Evolutionary conservation across 1,140 invertebrate genomes (phyloP).

Genomic region (Ladona fulva): DNA sequence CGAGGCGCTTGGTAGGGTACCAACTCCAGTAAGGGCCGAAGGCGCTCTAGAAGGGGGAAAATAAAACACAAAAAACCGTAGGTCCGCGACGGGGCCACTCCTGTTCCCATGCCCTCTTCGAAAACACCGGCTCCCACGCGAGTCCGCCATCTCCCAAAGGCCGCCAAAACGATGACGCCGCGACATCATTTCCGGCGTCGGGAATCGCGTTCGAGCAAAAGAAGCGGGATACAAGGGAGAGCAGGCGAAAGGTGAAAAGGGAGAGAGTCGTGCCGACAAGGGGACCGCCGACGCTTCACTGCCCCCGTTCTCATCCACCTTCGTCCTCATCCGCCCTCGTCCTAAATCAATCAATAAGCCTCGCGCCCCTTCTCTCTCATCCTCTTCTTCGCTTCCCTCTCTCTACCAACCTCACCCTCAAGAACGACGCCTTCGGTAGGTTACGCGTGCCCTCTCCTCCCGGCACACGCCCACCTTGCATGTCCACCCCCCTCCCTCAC

Average conservation of each 20-base stretch:
- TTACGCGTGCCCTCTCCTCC: too few species aligned
- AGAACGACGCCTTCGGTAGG: too few species aligned
- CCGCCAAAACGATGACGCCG: background rate
- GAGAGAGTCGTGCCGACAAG: background rate
- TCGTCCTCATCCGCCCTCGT: background rate
- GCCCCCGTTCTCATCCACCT: background rate
- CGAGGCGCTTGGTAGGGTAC: background rate
- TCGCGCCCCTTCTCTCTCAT: background rate
- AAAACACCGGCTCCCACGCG: background rate
- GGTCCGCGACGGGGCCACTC: background rate
- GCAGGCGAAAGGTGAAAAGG: background rate
- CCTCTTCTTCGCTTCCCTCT: too few species aligned
- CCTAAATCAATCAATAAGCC: background rate
- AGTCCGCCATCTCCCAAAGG: background rate
- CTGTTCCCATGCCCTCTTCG: background rate
- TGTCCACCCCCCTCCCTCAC: too few species aligned
- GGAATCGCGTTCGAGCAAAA: background rate
- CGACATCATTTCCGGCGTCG: background rate
- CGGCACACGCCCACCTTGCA: too few species aligned
- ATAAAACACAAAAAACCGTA: too few species aligned
- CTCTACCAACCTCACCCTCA: too few species aligned
- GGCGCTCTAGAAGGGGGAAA: too few species aligned
- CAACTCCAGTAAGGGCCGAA: background rate
- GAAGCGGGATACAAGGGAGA: background rate
- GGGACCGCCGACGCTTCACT: background rate